phyloP scores from a whole-genome alignment of 2,888 invertebrate species.

The Camponotus fellah region DNA sequence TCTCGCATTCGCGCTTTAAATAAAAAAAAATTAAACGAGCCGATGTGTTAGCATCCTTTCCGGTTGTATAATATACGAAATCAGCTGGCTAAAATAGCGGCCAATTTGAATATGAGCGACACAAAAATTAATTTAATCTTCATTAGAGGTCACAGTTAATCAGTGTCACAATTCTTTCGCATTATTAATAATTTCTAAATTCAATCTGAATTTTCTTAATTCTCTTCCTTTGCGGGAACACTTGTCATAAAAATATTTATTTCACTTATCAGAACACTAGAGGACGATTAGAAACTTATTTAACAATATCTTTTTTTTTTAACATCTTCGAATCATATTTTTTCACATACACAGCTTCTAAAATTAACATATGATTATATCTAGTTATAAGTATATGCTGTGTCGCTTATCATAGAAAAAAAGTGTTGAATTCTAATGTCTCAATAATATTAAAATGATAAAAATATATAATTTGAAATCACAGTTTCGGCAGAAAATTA shows the following conservation, averaged over 20 bases:
- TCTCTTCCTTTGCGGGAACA: background rate
- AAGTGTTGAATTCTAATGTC: background rate
- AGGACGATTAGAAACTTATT: background rate
- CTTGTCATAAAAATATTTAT: background rate
- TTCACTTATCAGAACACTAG: background rate
- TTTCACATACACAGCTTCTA: background rate
- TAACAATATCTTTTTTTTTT: background rate
- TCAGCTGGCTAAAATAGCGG: background rate
- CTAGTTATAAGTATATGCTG: background rate
- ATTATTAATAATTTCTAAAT: slow-evolving; percentile 5
- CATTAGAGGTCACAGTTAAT: background rate
- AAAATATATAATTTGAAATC: background rate
- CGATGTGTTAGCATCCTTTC: background rate
- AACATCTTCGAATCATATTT: background rate
- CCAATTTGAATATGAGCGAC: slow-evolving; percentile 1
- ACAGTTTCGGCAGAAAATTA: background rate
- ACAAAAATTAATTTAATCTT: slow-evolving; percentile 10
- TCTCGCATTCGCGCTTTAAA: background rate
- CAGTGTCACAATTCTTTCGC: background rate
- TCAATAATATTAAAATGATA: background rate
- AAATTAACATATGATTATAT: background rate
- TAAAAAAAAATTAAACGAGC: slow-evolving; percentile 3
- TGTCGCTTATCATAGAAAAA: background rate
- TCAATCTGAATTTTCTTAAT: background rate
- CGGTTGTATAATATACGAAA: slow-evolving; percentile 26